Evolutionary conservation across 2,113 vertebrate species (phyloP), one percentile per base, ranked within the genome.

Genomic region (Panthera tigris): DNA sequence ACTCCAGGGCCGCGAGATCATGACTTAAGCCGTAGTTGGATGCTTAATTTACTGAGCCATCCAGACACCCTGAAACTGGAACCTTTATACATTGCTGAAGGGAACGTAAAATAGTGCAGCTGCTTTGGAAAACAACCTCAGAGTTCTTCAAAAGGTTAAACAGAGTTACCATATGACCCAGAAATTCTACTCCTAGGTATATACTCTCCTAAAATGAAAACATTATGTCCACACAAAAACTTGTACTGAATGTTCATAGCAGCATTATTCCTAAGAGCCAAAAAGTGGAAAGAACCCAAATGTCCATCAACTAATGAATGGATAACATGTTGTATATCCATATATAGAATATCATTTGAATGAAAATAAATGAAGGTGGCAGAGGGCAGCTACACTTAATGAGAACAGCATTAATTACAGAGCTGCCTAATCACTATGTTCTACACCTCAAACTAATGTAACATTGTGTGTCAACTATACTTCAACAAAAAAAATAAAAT

Each of bases 151-250:
- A 79, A 92, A 92, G 71, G n/a, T 79, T 80, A 73, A 89, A 90
- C 29, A 55, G n/a, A 91, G n/a, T 61, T 90, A 74, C 4, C 15
- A 66, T 39, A 50, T 57, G 55, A 95, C 39, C 74, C 55, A 63
- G 68, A 45, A 66, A 78, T 52, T 83, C 57, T 14, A 61, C 6
- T n/a, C 63, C 18, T 71, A 57, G 8, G 55, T 81, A 78, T 36
- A 95, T 33, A 85, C 45, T 65, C 21, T 52, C 63, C 29, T 69
- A 61, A 97, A 97, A 80, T 57, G 57, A 85, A 93, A 93, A 68
- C 23, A 61, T 4, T 4, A 73, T 68, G 36, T 45, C 66, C 50
- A 61, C 48, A 66, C 66, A 86, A 91, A 90, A 82, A 80, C 11
- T 87, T 81, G 36, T 11, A 73, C 48, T 52, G 16, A 85, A 84